These are phyloP conservation scores for Grallaria varia DNA, from an alignment of 2,113 vertebrate genomes.

Conservation along the genomic window DNA sequence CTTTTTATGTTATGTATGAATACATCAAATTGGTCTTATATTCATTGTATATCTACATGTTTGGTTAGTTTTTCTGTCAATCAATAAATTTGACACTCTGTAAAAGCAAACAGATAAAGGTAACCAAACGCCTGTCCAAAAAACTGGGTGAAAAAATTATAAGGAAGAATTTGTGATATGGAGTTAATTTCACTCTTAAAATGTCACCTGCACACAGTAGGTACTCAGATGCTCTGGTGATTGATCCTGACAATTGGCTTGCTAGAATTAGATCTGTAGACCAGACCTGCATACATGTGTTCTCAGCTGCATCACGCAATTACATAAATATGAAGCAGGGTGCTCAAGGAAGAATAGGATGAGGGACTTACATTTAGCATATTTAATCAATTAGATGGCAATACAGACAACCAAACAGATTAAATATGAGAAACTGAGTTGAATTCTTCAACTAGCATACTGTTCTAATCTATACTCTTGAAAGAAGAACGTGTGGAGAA, in stretches of 20 bases:
- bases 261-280: neutral
- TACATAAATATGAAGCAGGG: neutral
- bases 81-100: neutral
- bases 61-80: neutral
- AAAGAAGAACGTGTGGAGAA: constrained; percentile 5
- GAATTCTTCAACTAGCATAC: neutral
- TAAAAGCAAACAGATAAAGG: neutral
- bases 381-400: constrained; percentile 62
- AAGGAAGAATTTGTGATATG: neutral
- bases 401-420: constrained; percentile 42
- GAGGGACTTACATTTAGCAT: constrained; percentile 12
- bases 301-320: neutral
- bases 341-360: neutral
- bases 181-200: neutral
- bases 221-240: neutral
- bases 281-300: neutral
- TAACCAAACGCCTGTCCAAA: neutral
- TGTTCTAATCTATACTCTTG: neutral
- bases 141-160: neutral
- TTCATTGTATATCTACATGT: neutral
- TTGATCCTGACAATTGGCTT: neutral
- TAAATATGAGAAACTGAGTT: constrained; percentile 10
- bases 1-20: neutral
- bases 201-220: neutral
- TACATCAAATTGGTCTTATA: neutral